These are phyloP conservation scores for Diabrotica undecimpunctata DNA, from an alignment of 1,140 invertebrate genomes.

Conservation along the genomic window DNA sequence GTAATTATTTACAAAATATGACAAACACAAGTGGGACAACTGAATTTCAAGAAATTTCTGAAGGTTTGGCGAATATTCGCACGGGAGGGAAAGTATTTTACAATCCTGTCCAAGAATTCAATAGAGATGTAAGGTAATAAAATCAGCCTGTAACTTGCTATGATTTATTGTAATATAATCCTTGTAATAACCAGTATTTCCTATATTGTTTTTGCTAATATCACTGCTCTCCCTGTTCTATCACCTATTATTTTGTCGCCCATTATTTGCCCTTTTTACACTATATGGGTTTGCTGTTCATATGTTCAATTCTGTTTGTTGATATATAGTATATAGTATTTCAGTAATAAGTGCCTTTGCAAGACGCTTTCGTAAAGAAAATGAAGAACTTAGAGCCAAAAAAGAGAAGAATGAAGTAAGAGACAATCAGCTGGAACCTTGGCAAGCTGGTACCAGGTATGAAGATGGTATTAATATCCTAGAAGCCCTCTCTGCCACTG, in stretches of 20 bases:
- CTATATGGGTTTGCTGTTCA: too few relatives aligned
- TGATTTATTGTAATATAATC: too few relatives aligned
- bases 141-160: too few relatives aligned
- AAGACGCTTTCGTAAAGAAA: slow-evolving; percentile 44
- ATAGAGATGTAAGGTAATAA: slow-evolving; percentile 83
- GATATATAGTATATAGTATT: slow-evolving; percentile 47
- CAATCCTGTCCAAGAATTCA: slow-evolving; percentile 97
- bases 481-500: slow-evolving; percentile 94
- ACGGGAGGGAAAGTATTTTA: slow-evolving; percentile 83
- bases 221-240: not conserved
- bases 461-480: slow-evolving; percentile 70
- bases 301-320: too few relatives aligned
- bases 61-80: slow-evolving; percentile 74
- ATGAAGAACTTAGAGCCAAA: not conserved
- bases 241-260: not conserved
- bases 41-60: slow-evolving; percentile 49
- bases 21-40: too few relatives aligned
- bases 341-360: slow-evolving; percentile 59
- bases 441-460: slow-evolving; percentile 30
- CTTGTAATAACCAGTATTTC: too few relatives aligned
- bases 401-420: not conserved
- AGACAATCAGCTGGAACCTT: slow-evolving; percentile 1
- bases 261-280: too few relatives aligned
- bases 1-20: too few relatives aligned
- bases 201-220: too few relatives aligned